Base-by-base conservation (phyloP, 23 tunicate species). In the Aplidium turbinatum region DNA sequence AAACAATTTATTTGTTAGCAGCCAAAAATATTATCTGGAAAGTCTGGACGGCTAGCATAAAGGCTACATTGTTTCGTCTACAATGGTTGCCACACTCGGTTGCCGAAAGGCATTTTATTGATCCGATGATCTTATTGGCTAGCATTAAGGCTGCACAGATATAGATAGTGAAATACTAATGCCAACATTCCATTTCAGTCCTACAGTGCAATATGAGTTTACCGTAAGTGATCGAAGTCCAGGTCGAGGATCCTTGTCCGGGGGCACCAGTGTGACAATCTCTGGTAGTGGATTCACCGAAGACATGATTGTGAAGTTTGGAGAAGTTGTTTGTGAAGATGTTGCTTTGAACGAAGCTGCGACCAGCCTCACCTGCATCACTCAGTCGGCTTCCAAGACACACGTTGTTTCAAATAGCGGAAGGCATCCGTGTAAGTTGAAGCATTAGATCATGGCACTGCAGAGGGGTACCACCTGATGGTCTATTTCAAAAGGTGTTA, bases 351-450 rank as follows among this genome's bases (percentile, higher is more conserved):
- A 48, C 25, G 9, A 42, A 21, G 29, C 11, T 42, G 16, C 53
- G 33, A 33, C 73, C 3, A 11, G 11, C 27, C 3, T 72, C 22
- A 72, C 70, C 11, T 86, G 93, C 32, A 27, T 52, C 30, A 71
- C 81, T 2, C 47, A 39, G 27, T 28, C 93, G 30, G 39, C 76
- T 29, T 51, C 65, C 0, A 33, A 30, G 24, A 72, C 57, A 5
- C 93, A 86, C 35, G 19, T 3, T 6, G 67, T 86, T 11, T 36
- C 68, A 3, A 86, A 86, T 46, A 47, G 28, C 5, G 93, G 93
- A 45, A 33, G 19, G 0, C 93, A 86, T 54, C 64, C 77, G 54
- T 50, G 93, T 86, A 72, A 79, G 53, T 66, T 0, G 3, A n/a
- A n/a, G n/a, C n/a, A n/a, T n/a, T n/a, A n/a, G n/a, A n/a, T n/a